Conservation (phyloP, 2,888 invertebrate genomes). For the Nomada fabriciana region DNA sequence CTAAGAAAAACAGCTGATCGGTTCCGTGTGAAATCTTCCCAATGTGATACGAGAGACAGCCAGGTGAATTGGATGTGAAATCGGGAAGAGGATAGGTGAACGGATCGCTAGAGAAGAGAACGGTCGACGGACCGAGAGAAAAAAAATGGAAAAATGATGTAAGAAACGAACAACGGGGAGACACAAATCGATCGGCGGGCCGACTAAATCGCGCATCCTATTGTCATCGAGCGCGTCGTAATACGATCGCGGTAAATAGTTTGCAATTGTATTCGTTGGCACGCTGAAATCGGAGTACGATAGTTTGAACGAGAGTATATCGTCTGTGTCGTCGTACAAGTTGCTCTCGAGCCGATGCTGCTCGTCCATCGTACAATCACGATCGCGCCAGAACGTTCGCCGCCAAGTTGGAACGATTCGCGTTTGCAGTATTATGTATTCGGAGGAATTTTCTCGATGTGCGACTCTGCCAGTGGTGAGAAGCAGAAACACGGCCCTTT, state of each 20-base stretch:
- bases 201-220: slow-evolving; percentile 37
- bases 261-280: slow-evolving; percentile 45
- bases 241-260: slow-evolving; percentile 41
- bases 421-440: slow-evolving; percentile 74
- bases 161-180: not conserved
- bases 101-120: not conserved
- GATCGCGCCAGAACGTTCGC: slow-evolving; percentile 1
- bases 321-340: not conserved
- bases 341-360: too few species aligned
- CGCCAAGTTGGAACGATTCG: slow-evolving; percentile 37
- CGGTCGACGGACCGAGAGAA: not conserved
- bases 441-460: slow-evolving; percentile 59
- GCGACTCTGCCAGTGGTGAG: slow-evolving; percentile 41
- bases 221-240: slow-evolving; percentile 40
- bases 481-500: not conserved
- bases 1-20: slow-evolving; percentile 53
- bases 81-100: not conserved
- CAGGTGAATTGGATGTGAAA: slow-evolving; percentile 10
- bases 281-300: slow-evolving; percentile 7
- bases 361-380: not conserved
- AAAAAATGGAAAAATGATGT: not conserved
- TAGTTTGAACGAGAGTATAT: not conserved
- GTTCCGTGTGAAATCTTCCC: slow-evolving; percentile 40
- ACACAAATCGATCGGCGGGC: slow-evolving; percentile 40
- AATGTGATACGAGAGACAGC: not conserved